Evolutionary conservation across 2,888 invertebrate genomes (phyloP), one percentile per base, ranked within the genome.

Genomic region (Hydropsyche betteni): DNA sequence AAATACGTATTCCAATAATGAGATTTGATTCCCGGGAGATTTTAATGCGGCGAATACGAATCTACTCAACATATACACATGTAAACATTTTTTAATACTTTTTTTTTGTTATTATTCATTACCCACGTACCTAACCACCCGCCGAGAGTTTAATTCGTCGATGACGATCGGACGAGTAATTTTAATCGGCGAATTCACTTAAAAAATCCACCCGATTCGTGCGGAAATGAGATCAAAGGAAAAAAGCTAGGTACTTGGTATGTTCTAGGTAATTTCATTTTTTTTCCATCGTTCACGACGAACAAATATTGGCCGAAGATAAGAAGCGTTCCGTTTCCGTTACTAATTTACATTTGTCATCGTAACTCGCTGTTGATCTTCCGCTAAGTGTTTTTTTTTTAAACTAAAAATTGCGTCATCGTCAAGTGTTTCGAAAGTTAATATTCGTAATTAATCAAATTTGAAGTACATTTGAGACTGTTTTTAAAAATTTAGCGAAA

Each of bases 261-360:
- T 24, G 24, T 24, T 2, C 1, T 6, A 44, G 44, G 10, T 44
- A 44, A 33, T n/a, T 33, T 7, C 64, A 33, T 69, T 69, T 50
- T 69, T 50, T 50, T 50, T 16, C n/a, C 38, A 12, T 38, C 16
- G 7, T 50, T 50, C 4, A 14, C 12, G n/a, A 34, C 14, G 24
- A 69, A 24, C 69, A 69, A 69, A 69, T 69, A 69, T 69, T 69
- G 69, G 24, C n/a, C 50, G 24, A 51, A 69, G 69, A 69, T 69
- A 69, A 69, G 50, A 14, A 51, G 38, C 33, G 50, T 38, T 44
- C 38, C 53, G 77, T 77, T 75, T 75, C 77, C 75, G 75, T 50
- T 51, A 10, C 70, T 70, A 74, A 77, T 77, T 77, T 77, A 64
- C 75, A 75, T 70, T 36, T 44, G 44, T 44, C 44, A 44, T 44